These are phyloP conservation scores for Varroa destructor DNA, from an alignment of 1,140 invertebrate species.

Conservation along the genomic window DNA sequence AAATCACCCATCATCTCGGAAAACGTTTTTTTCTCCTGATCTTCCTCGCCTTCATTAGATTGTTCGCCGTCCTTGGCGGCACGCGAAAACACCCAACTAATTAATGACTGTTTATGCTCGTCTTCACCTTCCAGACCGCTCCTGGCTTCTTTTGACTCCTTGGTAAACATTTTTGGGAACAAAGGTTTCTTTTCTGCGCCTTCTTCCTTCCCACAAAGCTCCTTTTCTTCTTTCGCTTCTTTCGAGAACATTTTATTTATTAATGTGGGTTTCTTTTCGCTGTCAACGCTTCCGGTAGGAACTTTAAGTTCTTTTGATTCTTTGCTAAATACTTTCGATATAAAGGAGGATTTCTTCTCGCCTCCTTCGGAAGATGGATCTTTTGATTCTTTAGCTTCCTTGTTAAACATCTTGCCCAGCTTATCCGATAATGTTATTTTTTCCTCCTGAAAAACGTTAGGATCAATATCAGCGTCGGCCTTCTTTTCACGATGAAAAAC, in stretches of 20 bases:
- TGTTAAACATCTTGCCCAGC: constrained; percentile 15
- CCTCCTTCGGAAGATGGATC: not conserved
- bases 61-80: constrained; percentile 1
- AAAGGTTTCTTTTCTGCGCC: not conserved
- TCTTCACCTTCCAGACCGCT: not conserved
- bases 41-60: not conserved
- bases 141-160: not conserved
- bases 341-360: not conserved
- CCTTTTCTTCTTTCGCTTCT: not conserved
- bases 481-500: constrained; percentile 1
- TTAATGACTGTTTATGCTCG: constrained; percentile 11
- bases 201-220: not conserved
- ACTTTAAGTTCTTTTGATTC: not conserved
- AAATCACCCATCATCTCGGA: constrained; percentile 10
- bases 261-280: not conserved
- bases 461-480: not conserved
- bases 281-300: not conserved
- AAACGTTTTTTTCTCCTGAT: constrained; percentile 2
- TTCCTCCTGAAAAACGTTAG: not conserved
- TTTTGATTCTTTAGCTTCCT: not conserved
- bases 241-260: constrained; percentile 18
- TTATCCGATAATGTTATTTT: not conserved
- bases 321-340: constrained; percentile 1
- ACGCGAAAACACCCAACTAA: constrained; percentile 15
- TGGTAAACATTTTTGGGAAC: constrained; percentile 21